phyloP scores from a whole-genome alignment of 2,888 invertebrate species.

The Dysmachus trigonus region DNA sequence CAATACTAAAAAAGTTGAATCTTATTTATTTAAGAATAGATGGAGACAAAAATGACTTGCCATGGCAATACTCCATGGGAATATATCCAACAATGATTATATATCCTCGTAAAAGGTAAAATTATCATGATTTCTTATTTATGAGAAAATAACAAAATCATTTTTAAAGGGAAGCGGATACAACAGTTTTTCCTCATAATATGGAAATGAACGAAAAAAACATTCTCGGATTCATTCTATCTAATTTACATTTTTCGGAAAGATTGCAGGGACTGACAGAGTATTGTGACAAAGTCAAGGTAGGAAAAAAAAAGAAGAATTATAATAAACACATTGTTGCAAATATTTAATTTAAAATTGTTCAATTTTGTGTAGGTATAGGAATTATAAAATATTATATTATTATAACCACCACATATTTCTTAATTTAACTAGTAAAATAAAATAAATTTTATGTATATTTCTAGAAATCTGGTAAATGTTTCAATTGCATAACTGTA shows the following conservation, averaged over 20 bases:
- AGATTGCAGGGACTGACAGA: constrained; percentile 68
- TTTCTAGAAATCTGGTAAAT: background rate
- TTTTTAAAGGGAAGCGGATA: constrained; percentile 72
- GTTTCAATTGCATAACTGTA: background rate
- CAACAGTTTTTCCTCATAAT: constrained; percentile 72
- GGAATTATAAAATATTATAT: too few species aligned
- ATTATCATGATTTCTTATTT: background rate
- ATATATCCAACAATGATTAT: constrained; percentile 82
- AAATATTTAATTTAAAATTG: too few species aligned
- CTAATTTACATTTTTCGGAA: constrained; percentile 70
- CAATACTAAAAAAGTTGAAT: constrained; percentile 68
- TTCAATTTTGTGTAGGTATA: background rate
- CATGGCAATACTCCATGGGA: constrained; percentile 79
- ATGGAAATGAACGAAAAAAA: constrained; percentile 59
- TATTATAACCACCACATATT: background rate
- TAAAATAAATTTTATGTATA: background rate
- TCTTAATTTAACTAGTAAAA: too few species aligned
- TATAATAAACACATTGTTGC: too few species aligned
- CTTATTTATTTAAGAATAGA: constrained; percentile 77
- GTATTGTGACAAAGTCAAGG: constrained; percentile 67
- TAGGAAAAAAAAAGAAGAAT: too few species aligned
- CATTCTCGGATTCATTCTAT: constrained; percentile 76
- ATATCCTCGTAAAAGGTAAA: constrained; percentile 76
- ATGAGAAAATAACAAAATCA: background rate
- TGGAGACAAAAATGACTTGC: constrained; percentile 84